Evolutionary conservation across 2,888 invertebrate species (phyloP), one percentile per base, ranked within the genome.

Genomic region (Dyspetes luteomarginatus): DNA sequence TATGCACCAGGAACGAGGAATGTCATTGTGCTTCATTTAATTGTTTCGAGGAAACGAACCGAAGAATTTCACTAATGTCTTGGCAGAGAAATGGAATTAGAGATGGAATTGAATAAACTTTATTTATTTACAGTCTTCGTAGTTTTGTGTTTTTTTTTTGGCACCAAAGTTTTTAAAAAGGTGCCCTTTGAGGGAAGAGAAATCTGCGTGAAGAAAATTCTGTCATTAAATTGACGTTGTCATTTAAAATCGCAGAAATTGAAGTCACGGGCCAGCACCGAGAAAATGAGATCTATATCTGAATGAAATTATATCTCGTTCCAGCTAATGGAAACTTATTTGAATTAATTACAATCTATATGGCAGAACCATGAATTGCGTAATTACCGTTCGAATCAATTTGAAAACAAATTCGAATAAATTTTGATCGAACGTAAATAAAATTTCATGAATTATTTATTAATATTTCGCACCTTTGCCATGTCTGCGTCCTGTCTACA

Each of bases 21-120:
- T 1, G 12, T 30, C 9, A 43, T 26, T 26, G 28, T 56, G 26
- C 3, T 41, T 17, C 64, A 30, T 45, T 69, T 69, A 55, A 76
- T 76, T 69, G 52, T 64, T 64, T 28, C 30, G 24, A 5, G 43
- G 26, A 55, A 55, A 36, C 15, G 17, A n/a, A 55, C 12, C 19
- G 12, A 36, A 36, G 36, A 36, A 9, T 9, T 9, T 36, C 36
- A 36, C 3, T 36, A 36, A 9, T 36, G 36, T 9, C 7, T n/a
- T n/a, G n/a, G n/a, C n/a, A n/a, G n/a, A n/a, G n/a, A n/a, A n/a
- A n/a, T n/a, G n/a, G n/a, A n/a, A n/a, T n/a, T 12, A 36, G 12
- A 36, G 36, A 12, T 9, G 36, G 12, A 36, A 2, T 12, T 12
- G 36, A 36, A 36, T 36, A 12, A 12, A 36, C 7, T 12, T 7